phyloP scores from a whole-genome alignment of 2,113 vertebrate genomes.

The Steatornis caripensis region DNA sequence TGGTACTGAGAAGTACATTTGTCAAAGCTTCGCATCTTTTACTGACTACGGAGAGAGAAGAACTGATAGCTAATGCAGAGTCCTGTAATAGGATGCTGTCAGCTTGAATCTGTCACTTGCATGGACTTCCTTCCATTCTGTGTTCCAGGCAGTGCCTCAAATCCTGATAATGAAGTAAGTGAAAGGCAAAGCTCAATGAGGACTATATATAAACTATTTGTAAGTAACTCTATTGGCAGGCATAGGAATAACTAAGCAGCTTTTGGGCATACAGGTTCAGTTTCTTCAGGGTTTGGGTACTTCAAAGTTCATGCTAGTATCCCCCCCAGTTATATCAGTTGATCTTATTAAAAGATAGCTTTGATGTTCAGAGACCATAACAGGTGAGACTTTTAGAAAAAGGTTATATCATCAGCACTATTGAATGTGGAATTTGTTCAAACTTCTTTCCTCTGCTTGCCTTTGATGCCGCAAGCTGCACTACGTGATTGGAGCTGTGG shows the following conservation, averaged over 20 bases:
- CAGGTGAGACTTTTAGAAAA: neutral
- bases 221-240: neutral
- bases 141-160: neutral
- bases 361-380: neutral
- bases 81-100: neutral
- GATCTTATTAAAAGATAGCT: neutral
- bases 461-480: neutral
- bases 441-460: neutral
- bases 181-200: neutral
- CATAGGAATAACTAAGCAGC: neutral
- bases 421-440: neutral
- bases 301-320: neutral
- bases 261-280: neutral
- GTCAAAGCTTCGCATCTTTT: neutral
- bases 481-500: neutral
- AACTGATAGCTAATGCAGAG: neutral
- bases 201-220: fast-evolving
- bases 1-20: neutral
- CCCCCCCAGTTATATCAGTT: neutral
- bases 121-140: neutral
- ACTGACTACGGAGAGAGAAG: neutral
- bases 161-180: neutral
- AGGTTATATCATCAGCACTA: neutral
- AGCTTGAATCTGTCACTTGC: neutral
- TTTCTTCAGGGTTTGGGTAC: neutral